Percentiles rank a stretch among this genome's conserved stretches.
Evolutionary conservation across 2,113 vertebrate genomes (phyloP).

Genomic region (Corythoichthys intestinalis): DNA sequence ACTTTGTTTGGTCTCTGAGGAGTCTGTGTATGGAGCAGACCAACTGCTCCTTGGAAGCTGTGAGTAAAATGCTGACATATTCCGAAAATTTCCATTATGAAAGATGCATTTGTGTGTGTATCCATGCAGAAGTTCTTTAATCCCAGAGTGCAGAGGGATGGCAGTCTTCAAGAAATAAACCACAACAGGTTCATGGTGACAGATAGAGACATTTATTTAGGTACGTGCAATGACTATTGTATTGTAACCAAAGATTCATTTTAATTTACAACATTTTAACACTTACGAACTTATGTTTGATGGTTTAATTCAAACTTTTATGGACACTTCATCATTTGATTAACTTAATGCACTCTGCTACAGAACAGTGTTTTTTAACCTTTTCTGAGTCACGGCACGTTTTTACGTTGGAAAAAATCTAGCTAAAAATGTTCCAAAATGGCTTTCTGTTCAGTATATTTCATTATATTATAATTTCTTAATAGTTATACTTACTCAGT

Average conservation of each 20-base stretch:
- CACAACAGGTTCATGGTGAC: slow-evolving; percentile 96
- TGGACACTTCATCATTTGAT: too few species aligned
- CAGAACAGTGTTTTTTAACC: too few species aligned
- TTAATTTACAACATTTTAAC: too few species aligned
- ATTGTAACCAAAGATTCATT: background rate
- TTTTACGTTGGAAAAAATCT: too few species aligned
- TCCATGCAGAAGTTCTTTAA: slow-evolving; percentile 87
- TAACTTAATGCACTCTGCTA: too few species aligned
- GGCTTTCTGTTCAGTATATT: too few species aligned
- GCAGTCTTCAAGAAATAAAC: slow-evolving; percentile 79
- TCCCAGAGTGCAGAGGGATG: slow-evolving; percentile 77
- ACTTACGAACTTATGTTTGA: too few species aligned
- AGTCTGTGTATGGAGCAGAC: slow-evolving; percentile 85
- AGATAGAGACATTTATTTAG: slow-evolving; percentile 86
- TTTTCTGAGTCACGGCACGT: too few species aligned
- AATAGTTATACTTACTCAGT: too few species aligned
- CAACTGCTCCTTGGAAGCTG: slow-evolving; percentile 90
- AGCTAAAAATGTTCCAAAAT: too few species aligned
- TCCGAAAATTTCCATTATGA: slow-evolving; percentile 1
- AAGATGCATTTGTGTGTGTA: slow-evolving; percentile 1
- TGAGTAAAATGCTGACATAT: slow-evolving; percentile 66
- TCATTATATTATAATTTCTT: too few species aligned
- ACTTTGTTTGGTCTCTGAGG: slow-evolving; percentile 91
- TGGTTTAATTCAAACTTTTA: too few species aligned
- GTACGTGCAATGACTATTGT: slow-evolving; percentile 66